phyloP scores from a whole-genome alignment of 2,888 invertebrate species.

The Tetropium fuscum region DNA sequence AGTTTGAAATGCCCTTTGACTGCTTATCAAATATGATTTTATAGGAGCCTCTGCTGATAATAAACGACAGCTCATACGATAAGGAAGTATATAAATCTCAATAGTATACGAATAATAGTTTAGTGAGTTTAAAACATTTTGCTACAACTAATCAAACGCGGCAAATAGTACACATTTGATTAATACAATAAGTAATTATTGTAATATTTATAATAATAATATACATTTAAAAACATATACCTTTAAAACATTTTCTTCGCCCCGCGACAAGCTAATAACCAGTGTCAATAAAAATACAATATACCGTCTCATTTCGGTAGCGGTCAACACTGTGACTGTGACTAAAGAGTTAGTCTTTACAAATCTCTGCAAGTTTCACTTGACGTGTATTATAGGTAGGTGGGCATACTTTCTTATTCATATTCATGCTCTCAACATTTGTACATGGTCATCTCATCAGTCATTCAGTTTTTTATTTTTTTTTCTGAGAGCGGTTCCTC shows the following conservation, averaged over 20 bases:
- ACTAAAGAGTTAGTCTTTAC: neutral
- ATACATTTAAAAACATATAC: conserved; percentile 4
- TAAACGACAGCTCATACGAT: conserved; percentile 22
- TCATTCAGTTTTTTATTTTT: no score
- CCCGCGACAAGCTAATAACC: neutral
- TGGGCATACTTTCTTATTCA: no score
- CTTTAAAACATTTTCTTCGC: conserved; percentile 10
- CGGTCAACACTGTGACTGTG: neutral
- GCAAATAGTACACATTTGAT: conserved; percentile 15
- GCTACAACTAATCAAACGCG: neutral
- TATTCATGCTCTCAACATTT: no score
- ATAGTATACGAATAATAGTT: neutral
- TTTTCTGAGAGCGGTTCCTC: no score
- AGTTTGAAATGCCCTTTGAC: conserved; percentile 34
- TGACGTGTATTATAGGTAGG: no score
- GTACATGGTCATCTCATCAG: no score
- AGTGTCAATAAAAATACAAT: conserved; percentile 2
- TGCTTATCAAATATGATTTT: conserved; percentile 37
- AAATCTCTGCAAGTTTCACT: neutral
- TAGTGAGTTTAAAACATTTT: conserved; percentile 9
- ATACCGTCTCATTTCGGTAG: neutral
- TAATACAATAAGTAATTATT: neutral
- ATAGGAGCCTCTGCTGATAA: conserved; percentile 32
- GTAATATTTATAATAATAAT: neutral
- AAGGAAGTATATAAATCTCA: conserved; percentile 38